Conservation (phyloP, 2,113 vertebrate genomes). For the Coregonus clupeaformis region DNA sequence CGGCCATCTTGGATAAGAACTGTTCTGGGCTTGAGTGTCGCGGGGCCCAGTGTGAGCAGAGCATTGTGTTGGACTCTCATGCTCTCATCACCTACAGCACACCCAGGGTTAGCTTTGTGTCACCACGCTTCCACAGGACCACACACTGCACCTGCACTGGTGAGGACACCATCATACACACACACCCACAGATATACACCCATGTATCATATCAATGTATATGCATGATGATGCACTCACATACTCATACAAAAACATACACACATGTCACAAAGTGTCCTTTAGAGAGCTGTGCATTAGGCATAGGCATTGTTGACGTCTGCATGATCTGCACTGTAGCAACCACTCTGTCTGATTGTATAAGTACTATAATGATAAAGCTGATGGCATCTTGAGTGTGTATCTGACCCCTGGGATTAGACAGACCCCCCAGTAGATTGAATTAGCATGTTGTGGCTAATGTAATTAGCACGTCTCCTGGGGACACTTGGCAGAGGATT, state of each 20-base stretch:
- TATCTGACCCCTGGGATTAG: neutral
- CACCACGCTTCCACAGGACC: conserved; percentile 88
- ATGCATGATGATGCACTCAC: too few relatives aligned
- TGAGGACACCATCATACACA: conserved; percentile 62
- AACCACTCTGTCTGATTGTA: neutral
- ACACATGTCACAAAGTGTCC: too few relatives aligned
- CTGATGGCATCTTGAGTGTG: neutral
- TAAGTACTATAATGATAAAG: neutral
- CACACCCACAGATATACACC: neutral
- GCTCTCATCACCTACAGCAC: conserved; percentile 92
- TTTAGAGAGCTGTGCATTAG: too few relatives aligned
- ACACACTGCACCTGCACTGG: conserved; percentile 90
- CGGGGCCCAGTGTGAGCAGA: conserved; percentile 90
- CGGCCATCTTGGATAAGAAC: conserved; percentile 93
- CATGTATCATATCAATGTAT: too few relatives aligned
- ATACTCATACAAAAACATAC: too few relatives aligned
- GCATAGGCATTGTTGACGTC: too few relatives aligned
- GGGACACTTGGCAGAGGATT: neutral
- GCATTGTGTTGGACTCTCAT: conserved; percentile 89
- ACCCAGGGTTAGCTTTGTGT: conserved; percentile 91
- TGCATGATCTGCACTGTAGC: too few relatives aligned
- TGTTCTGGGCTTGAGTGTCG: conserved; percentile 94
- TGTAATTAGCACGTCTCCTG: conserved; percentile 13
- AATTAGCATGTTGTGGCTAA: conserved; percentile 16
- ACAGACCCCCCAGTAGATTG: conserved; percentile 1